phyloP scores from a whole-genome alignment of 2,888 invertebrate species.

The Bimastos eiseni region DNA sequence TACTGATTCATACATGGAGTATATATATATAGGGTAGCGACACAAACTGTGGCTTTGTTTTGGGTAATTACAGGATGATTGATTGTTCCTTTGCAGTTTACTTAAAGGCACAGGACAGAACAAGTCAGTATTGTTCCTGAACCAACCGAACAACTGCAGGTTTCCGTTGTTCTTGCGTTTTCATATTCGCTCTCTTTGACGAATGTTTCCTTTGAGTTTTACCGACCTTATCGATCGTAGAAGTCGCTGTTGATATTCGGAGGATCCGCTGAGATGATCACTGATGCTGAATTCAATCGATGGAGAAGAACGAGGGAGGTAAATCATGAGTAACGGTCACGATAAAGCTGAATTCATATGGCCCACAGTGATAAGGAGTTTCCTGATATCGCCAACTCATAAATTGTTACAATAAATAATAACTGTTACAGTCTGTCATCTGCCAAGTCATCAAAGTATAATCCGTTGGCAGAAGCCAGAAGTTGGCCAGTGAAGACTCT shows the following conservation, averaged over 20 bases:
- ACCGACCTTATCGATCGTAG: background rate
- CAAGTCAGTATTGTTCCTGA: no score
- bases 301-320: background rate
- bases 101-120: background rate
- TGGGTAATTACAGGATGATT: background rate
- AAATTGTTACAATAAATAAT: background rate
- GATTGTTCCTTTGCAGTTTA: background rate
- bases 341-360: background rate
- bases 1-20: background rate
- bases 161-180: background rate
- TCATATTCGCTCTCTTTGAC: background rate
- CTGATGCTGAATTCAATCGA: background rate
- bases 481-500: no score
- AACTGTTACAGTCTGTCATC: no score
- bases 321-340: background rate
- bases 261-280: background rate
- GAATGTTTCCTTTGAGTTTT: background rate
- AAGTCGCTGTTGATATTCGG: background rate
- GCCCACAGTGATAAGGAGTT: background rate
- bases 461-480: no score
- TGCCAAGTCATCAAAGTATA: no score
- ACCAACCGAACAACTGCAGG: background rate
- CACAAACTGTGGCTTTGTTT: constrained; percentile 13
- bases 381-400: background rate
- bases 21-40: background rate